Percentiles rank a stretch among this genome's conserved stretches.
Conservation (phyloP, 2,888 invertebrate species). For the Drosophila ustulata region DNA sequence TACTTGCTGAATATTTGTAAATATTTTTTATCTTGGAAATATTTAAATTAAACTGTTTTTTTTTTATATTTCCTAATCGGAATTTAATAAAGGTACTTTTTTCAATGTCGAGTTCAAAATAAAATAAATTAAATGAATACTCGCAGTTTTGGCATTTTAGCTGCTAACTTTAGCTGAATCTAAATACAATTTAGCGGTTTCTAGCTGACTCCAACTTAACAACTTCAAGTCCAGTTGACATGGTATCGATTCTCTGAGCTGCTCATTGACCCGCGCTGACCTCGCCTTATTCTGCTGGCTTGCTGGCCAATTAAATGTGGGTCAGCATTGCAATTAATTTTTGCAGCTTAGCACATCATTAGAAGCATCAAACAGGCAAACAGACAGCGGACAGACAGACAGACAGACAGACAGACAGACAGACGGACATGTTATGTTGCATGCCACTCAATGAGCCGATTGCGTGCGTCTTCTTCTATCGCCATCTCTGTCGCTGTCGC, state of each 20-base stretch:
- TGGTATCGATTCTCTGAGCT: not conserved
- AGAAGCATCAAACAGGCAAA: slow-evolving; percentile 30
- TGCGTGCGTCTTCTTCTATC: slow-evolving; percentile 53
- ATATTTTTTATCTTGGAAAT: too few relatives aligned
- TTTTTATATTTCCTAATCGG: too few relatives aligned
- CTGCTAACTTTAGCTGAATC: too few relatives aligned
- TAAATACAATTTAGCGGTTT: too few relatives aligned
- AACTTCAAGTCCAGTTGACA: too few relatives aligned
- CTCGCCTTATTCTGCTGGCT: not conserved
- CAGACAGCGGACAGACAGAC: slow-evolving; percentile 1
- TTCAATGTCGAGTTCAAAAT: too few relatives aligned
- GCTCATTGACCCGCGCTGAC: not conserved
- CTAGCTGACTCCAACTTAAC: too few relatives aligned
- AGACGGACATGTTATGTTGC: not conserved
- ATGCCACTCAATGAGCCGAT: slow-evolving; percentile 63
- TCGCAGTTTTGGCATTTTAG: too few relatives aligned
- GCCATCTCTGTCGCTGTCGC: not conserved
- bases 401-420: not conserved
- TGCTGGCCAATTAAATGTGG: slow-evolving; percentile 61
- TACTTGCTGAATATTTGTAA: too few relatives aligned
- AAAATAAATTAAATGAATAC: too few relatives aligned
- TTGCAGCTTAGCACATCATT: slow-evolving; percentile 74
- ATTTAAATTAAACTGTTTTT: too few relatives aligned
- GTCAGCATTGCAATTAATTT: slow-evolving; percentile 62
- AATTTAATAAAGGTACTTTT: too few relatives aligned